phyloP scores from a whole-genome alignment of 1,140 invertebrate species.

The Drosophila hydei region DNA sequence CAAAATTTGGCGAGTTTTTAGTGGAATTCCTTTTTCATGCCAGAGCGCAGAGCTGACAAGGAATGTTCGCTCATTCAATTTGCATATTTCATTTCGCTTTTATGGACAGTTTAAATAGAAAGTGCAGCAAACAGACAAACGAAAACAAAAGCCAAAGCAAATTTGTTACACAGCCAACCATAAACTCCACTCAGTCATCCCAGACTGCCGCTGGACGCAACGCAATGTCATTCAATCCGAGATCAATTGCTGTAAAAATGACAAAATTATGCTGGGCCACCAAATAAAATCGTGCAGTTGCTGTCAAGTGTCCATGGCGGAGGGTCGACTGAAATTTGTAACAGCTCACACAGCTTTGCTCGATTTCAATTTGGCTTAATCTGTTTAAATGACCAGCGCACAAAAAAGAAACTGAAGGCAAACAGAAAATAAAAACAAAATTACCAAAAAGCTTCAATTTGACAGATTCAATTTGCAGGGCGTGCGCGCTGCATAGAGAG shows the following conservation, averaged over 20 bases:
- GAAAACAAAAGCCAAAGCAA: slow-evolving; percentile 41
- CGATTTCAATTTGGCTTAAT: slow-evolving; percentile 72
- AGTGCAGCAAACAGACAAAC: slow-evolving; percentile 26
- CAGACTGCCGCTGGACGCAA: not conserved
- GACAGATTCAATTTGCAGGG: slow-evolving; percentile 70
- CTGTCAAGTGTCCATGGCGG: not conserved
- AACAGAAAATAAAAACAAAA: slow-evolving; percentile 40
- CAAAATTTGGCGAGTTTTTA: slow-evolving; percentile 16
- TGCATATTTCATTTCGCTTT: slow-evolving; percentile 74
- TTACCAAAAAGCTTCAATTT: slow-evolving; percentile 59
- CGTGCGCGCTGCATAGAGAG: slow-evolving; percentile 9
- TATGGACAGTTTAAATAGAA: slow-evolving; percentile 47
- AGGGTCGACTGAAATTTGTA: slow-evolving; percentile 43
- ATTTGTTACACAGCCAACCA: slow-evolving; percentile 15
- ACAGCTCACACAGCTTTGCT: slow-evolving; percentile 47
- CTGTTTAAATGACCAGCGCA: slow-evolving; percentile 59
- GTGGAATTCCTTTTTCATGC: not conserved
- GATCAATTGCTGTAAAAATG: slow-evolving; percentile 82
- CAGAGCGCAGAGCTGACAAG: not conserved
- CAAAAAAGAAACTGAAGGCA: slow-evolving; percentile 30
- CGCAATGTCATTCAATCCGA: slow-evolving; percentile 69
- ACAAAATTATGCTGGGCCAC: slow-evolving; percentile 67
- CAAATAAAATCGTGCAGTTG: slow-evolving; percentile 13
- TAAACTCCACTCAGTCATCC: not conserved
- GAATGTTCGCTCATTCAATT: slow-evolving; percentile 53